Evolutionary conservation across 2,888 invertebrate genomes (phyloP).

Genomic region (Drosophila tripunctata): DNA sequence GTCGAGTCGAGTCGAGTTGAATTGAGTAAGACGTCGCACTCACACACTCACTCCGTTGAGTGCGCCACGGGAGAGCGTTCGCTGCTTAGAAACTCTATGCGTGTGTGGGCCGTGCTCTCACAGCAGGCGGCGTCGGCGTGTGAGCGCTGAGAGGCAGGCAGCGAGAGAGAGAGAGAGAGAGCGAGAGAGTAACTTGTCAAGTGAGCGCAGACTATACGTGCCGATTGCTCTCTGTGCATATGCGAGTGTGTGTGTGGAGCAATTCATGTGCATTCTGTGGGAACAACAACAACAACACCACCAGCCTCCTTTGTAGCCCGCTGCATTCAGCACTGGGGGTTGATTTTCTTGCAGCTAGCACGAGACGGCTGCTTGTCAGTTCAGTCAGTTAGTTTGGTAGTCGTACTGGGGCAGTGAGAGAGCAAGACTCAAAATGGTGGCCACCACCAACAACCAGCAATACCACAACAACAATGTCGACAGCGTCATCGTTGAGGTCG

Average conservation of each 20-base stretch:
- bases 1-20: conserved; percentile 50
- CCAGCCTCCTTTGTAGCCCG: conserved; percentile 39
- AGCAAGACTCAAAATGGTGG: conserved; percentile 74
- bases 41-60: conserved; percentile 28
- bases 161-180: conserved; percentile 31
- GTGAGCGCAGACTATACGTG: conserved; percentile 30
- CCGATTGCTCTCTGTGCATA: conserved; percentile 26
- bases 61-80: conserved; percentile 50
- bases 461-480: conserved; percentile 65
- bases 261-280: conserved; percentile 67
- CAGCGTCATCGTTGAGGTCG: conserved; percentile 64
- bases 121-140: conserved; percentile 70
- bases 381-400: conserved; percentile 51
- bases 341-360: conserved; percentile 65
- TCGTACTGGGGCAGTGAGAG: conserved; percentile 42
- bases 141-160: conserved; percentile 44
- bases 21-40: conserved; percentile 63
- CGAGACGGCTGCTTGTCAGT: conserved; percentile 57
- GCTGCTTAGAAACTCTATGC: conserved; percentile 60
- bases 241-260: conserved; percentile 39
- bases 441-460: conserved; percentile 67
- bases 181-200: conserved; percentile 27
- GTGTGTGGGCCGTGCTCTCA: conserved; percentile 50
- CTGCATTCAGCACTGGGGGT: conserved; percentile 59
- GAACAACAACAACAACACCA: conserved; percentile 31